Percentiles rank a stretch among this genome's conserved stretches.
These are phyloP conservation scores for Willisornis vidua DNA, from an alignment of 2,113 vertebrate genomes.

Conservation along the genomic window DNA sequence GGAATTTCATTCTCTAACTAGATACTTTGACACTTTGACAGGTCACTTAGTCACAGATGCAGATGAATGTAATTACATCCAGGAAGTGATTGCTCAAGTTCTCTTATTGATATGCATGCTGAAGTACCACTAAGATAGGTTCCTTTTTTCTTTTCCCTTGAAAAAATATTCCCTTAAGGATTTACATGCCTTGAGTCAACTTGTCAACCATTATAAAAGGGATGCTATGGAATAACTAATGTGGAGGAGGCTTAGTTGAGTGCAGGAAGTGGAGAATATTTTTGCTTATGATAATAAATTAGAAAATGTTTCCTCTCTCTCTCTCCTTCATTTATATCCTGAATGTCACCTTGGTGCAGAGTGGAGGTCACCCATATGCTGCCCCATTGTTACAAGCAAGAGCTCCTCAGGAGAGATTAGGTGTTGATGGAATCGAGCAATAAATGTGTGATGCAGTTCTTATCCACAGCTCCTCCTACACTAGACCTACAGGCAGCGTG, in stretches of 20 bases:
- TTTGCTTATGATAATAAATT: background rate
- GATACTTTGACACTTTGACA: constrained; percentile 51
- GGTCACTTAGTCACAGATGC: constrained; percentile 53
- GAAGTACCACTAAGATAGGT: background rate
- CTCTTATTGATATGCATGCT: constrained; percentile 45
- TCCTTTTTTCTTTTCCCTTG: background rate
- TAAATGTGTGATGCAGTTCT: background rate
- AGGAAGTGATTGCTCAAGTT: constrained; percentile 50
- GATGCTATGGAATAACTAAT: constrained; percentile 27
- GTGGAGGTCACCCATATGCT: background rate
- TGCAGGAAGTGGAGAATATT: background rate
- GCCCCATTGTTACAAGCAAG: background rate
- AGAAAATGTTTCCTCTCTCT: background rate
- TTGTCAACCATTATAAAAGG: constrained; percentile 43
- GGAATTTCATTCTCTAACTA: background rate
- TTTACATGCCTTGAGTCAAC: constrained; percentile 36
- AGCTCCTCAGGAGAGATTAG: background rate
- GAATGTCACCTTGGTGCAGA: background rate
- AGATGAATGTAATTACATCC: constrained; percentile 49
- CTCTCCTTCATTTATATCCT: background rate
- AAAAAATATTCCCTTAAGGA: background rate
- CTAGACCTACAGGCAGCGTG: background rate
- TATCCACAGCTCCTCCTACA: background rate
- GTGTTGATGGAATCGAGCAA: background rate
- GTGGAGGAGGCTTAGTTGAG: background rate